Evolutionary conservation across 2,888 invertebrate genomes (phyloP), one percentile per base, ranked within the genome.

Genomic region (Sesia bembeciformis): DNA sequence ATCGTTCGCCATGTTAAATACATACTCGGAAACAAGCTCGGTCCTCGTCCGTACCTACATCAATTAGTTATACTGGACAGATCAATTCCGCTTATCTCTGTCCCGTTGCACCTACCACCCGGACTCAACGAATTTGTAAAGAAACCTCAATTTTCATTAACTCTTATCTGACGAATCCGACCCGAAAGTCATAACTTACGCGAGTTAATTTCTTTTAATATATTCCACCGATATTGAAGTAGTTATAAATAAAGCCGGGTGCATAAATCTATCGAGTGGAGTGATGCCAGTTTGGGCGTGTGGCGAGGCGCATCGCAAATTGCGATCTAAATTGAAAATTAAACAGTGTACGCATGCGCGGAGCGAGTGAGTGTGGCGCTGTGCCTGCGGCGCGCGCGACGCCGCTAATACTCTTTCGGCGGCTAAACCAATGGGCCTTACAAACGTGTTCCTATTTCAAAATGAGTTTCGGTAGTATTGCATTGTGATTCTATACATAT

Each of bases 281-380:
- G 81, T 84, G 84, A 83, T 82, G 85, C 80, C 71, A 79, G 83
- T 85, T 87, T 85, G 86, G 87, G 88, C 80, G 84, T 79, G 74
- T 70, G 78, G 70, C 66, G 72, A 65, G 67, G 69, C 77, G 73
- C 83, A 90, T 90, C 90, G 84, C 85, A 89, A 89, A 90, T 90
- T 90, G 84, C 90, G 81, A 90, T 90, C 90, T 90, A 85, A 90
- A 90, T 90, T 90, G 90, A 90, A 90, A 90, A 90, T 90, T 89
- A 90, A 90, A 90, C 87, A 89, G 84, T 80, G 76, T 64, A 64
- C 67, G 63, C 62, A 61, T 58, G 64, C 58, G 60, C 56, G 65
- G 57, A 60, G 60, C 57, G 54, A 58, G 55, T 53, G 58, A 50
- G 23, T 49, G 49, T 52, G 56, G 54, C 54, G 43, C 54, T 41